Conservation (phyloP, 1,140 invertebrate species). For the Odontomachus brunneus region DNA sequence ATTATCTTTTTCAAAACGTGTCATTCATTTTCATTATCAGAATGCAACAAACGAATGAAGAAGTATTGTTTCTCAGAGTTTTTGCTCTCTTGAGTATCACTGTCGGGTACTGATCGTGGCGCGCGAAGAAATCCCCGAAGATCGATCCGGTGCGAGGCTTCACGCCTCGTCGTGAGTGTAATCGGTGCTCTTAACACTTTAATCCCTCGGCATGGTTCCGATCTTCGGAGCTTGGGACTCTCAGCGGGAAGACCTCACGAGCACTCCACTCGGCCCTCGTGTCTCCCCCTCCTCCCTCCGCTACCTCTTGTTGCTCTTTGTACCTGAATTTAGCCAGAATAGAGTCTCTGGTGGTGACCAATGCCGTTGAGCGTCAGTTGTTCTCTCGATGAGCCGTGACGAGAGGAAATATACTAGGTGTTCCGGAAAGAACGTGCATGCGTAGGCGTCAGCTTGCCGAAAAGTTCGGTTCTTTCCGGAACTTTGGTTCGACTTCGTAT, state of each 20-base stretch:
- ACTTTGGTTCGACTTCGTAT: too few species aligned
- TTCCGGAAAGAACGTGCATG: too few species aligned
- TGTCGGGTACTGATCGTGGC: constrained; percentile 5
- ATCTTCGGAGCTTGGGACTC: constrained; percentile 41
- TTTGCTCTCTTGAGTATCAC: background rate
- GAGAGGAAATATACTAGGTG: background rate
- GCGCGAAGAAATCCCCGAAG: constrained; percentile 66
- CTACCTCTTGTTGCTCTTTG: constrained; percentile 27
- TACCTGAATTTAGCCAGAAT: constrained; percentile 56
- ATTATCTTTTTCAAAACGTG: background rate
- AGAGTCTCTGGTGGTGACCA: constrained; percentile 41
- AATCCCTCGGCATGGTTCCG: constrained; percentile 63
- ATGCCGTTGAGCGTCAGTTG: constrained; percentile 43
- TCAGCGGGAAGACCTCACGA: constrained; percentile 46
- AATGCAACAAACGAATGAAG: constrained; percentile 7
- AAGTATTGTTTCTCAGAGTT: constrained; percentile 15
- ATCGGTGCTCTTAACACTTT: constrained; percentile 73
- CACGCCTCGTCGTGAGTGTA: constrained; percentile 68
- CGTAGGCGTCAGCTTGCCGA: too few species aligned
- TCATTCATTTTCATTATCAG: background rate
- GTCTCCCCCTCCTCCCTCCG: background rate
- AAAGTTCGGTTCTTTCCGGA: too few species aligned
- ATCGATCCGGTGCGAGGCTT: constrained; percentile 71
- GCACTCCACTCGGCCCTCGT: constrained; percentile 39
- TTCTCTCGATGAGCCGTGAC: constrained; percentile 21